Conservation (phyloP, 2,113 vertebrate species). For the Sapayoa aenigma region DNA sequence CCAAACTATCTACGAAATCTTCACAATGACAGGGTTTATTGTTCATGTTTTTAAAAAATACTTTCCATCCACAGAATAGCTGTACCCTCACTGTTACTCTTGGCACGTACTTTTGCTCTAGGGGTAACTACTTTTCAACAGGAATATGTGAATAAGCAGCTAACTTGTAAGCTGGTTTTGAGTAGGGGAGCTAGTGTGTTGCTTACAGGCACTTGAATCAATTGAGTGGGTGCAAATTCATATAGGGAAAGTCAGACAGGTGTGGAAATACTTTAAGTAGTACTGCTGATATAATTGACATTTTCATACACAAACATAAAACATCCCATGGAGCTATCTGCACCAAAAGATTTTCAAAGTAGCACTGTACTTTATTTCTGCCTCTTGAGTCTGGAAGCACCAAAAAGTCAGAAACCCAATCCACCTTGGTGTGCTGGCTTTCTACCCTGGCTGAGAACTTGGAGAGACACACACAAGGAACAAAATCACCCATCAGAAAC, state of each 20-base stretch:
- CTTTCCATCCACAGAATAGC: not conserved
- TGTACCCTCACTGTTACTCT: fast-evolving
- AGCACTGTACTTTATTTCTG: not conserved
- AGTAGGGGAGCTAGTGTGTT: not conserved
- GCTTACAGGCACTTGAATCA: not conserved
- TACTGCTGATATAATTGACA: not conserved
- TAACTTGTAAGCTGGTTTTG: not conserved
- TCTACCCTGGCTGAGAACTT: not conserved
- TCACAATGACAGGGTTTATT: not conserved
- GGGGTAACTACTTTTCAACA: not conserved
- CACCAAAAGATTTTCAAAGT: not conserved
- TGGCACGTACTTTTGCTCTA: not conserved
- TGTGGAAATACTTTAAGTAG: not conserved
- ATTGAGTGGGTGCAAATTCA: not conserved
- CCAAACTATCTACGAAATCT: not conserved
- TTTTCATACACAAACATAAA: not conserved
- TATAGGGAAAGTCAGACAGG: not conserved
- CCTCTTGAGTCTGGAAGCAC: not conserved
- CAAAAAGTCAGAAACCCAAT: not conserved
- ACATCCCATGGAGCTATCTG: not conserved
- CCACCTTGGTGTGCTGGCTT: too few relatives aligned
- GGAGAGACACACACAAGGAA: fast-evolving
- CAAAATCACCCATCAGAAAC: not conserved
- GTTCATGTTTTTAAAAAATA: not conserved
- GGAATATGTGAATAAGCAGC: not conserved